phyloP scores from a whole-genome alignment of 1,140 invertebrate species.

The Campoletis sonorensis region DNA sequence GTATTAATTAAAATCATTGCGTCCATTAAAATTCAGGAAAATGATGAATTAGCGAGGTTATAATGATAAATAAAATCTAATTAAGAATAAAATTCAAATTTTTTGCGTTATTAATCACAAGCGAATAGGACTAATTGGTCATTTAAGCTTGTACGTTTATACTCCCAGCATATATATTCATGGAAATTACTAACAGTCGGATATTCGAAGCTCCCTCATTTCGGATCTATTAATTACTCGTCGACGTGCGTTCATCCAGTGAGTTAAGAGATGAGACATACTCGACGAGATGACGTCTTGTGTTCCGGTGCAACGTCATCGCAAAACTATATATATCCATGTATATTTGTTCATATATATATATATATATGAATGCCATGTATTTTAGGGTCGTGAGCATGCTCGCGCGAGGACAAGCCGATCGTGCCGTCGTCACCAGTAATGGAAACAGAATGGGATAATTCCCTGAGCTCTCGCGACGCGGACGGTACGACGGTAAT shows the following conservation, averaged over 20 bases:
- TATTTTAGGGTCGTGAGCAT: conserved; percentile 21
- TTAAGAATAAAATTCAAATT: too few relatives aligned
- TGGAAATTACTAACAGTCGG: conserved; percentile 23
- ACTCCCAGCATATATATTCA: neutral
- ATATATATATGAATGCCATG: neutral
- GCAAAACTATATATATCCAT: too few relatives aligned
- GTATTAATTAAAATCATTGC: too few relatives aligned
- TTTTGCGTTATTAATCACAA: too few relatives aligned
- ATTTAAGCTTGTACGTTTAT: too few relatives aligned
- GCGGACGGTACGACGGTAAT: conserved; percentile 73
- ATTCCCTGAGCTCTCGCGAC: conserved; percentile 64
- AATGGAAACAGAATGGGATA: conserved; percentile 74
- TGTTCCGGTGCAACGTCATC: conserved; percentile 6
- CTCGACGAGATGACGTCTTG: conserved; percentile 41
- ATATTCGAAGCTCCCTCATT: conserved; percentile 52
- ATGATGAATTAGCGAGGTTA: too few relatives aligned
- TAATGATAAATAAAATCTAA: too few relatives aligned
- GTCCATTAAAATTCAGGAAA: too few relatives aligned
- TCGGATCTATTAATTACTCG: conserved; percentile 48
- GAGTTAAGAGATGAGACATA: neutral
- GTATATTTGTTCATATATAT: neutral
- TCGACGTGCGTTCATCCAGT: conserved; percentile 48
- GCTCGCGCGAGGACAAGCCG: conserved; percentile 44
- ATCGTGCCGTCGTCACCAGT: conserved; percentile 58
- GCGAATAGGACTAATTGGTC: too few relatives aligned